Evolutionary conservation across 2,113 vertebrate species (phyloP).

Genomic region (Orycteropus afer): DNA sequence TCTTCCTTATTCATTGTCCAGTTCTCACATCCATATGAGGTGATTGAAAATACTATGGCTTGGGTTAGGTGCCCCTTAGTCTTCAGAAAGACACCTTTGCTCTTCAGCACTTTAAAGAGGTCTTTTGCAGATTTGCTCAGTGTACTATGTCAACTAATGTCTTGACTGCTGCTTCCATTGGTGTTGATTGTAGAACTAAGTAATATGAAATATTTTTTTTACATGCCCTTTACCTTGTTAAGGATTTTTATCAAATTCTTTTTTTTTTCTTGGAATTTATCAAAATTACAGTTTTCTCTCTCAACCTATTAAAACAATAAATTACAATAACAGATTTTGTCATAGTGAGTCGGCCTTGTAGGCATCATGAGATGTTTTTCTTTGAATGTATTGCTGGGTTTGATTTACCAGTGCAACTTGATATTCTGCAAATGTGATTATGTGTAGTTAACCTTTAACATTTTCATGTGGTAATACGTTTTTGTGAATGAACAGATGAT

Average conservation of each 20-base stretch:
- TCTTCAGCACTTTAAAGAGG: too few species aligned
- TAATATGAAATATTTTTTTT: too few species aligned
- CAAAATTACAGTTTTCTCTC: not conserved
- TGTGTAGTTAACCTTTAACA: not conserved
- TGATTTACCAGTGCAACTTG: not conserved
- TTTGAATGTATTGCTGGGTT: not conserved
- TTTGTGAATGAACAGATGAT: not conserved
- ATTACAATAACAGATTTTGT: not conserved
- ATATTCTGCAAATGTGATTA: not conserved
- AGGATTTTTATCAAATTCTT: constrained; percentile 10
- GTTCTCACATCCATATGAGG: too few species aligned
- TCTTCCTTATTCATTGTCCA: too few species aligned
- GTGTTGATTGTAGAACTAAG: too few species aligned
- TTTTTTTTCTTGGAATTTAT: not conserved
- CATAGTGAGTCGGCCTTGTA: not conserved
- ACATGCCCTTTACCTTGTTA: not conserved
- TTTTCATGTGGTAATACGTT: not conserved
- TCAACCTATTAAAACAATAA: not conserved
- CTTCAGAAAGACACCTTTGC: too few species aligned
- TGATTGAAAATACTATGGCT: too few species aligned
- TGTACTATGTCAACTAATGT: too few species aligned
- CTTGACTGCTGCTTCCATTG: too few species aligned
- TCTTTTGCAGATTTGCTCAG: too few species aligned
- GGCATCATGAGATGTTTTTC: not conserved
- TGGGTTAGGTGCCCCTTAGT: too few species aligned